Conservation (phyloP, 1,140 invertebrate species). For the Heliconius melpomene region DNA sequence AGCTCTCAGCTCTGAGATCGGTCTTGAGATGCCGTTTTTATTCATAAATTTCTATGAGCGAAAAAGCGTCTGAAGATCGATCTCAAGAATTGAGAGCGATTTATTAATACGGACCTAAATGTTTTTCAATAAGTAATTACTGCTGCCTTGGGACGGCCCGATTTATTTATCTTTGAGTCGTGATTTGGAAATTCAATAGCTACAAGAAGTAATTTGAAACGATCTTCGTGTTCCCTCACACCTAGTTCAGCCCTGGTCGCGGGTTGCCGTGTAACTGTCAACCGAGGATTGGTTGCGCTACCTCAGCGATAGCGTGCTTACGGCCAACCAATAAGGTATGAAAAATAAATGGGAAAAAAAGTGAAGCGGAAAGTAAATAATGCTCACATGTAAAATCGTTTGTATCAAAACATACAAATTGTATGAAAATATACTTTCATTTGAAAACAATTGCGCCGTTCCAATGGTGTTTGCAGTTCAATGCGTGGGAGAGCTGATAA, state of each 20-base stretch:
- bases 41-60: too few species aligned
- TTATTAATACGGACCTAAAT: not conserved
- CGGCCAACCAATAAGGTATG: conserved; percentile 48
- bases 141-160: conserved; percentile 17
- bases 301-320: conserved; percentile 47
- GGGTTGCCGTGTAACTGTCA: conserved; percentile 57
- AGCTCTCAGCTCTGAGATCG: too few species aligned
- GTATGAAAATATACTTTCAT: conserved; percentile 18
- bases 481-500: conserved; percentile 47
- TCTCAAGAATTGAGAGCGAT: too few species aligned
- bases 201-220: conserved; percentile 29
- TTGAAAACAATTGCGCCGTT: conserved; percentile 39
- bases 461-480: conserved; percentile 37
- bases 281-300: conserved; percentile 55
- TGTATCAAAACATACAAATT: conserved; percentile 13
- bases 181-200: conserved; percentile 38
- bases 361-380: not conserved
- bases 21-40: too few species aligned
- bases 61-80: too few species aligned
- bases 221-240: conserved; percentile 27
- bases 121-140: conserved; percentile 33
- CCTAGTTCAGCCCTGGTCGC: conserved; percentile 52
- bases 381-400: not conserved
- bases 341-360: conserved; percentile 47
- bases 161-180: conserved; percentile 33